Evolutionary conservation across 2,797 vertebrate genomes (phyloP).

Genomic region (Serranus cabrilla): DNA sequence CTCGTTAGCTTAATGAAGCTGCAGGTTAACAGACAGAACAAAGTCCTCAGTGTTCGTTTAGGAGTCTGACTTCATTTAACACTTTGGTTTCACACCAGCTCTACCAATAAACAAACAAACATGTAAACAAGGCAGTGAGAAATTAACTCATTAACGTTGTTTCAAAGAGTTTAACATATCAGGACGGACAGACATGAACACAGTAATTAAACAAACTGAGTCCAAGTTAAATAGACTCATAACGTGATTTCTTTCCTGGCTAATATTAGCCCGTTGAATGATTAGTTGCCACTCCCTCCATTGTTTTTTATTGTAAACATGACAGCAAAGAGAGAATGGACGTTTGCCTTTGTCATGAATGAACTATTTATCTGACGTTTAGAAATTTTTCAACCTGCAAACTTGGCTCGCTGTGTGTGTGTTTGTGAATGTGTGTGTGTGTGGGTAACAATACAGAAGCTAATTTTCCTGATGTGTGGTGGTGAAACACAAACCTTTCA

Average conservation of each 20-base stretch:
- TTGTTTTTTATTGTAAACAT: constrained; percentile 42
- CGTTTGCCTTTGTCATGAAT: background rate
- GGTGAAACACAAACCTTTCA: no score
- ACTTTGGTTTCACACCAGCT: background rate
- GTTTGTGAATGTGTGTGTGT: no score
- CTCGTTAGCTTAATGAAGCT: constrained; percentile 69
- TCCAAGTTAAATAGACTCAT: no score
- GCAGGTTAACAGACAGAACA: constrained; percentile 54
- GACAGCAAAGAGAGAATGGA: background rate
- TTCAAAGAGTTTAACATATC: background rate
- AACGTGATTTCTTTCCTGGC: background rate
- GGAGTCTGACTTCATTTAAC: constrained; percentile 21
- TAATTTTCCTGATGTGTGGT: background rate
- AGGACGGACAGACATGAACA: background rate
- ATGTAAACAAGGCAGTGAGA: background rate
- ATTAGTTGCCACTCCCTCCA: constrained; percentile 41
- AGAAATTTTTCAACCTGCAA: background rate
- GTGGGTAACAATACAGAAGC: background rate
- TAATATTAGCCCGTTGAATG: constrained; percentile 11
- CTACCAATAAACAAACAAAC: background rate
- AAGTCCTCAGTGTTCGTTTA: constrained; percentile 40
- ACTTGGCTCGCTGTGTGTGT: background rate
- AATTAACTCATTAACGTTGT: background rate
- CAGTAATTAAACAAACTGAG: no score
- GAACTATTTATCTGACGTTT: background rate